phyloP scores from a whole-genome alignment of 2,113 vertebrate species.

The Mormyrus lacerda region DNA sequence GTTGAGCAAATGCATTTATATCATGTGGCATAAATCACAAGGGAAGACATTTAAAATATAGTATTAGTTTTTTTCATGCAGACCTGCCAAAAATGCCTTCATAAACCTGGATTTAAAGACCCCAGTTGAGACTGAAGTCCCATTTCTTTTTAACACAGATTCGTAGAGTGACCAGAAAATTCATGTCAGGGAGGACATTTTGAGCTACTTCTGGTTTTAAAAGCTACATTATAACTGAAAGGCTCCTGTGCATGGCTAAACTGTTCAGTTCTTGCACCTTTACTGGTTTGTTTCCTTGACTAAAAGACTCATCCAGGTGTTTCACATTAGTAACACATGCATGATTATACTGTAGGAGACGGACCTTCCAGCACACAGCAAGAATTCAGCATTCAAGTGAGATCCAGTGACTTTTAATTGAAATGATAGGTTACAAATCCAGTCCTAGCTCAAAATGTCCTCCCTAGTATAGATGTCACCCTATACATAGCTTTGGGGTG shows the following conservation, averaged over 20 bases:
- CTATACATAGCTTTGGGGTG: neutral
- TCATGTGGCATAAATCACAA: neutral
- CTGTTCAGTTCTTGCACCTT: neutral
- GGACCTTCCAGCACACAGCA: neutral
- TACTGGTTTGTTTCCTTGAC: neutral
- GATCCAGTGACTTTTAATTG: neutral
- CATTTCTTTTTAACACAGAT: neutral
- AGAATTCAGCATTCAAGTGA: neutral
- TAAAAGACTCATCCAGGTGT: neutral
- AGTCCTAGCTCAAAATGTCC: neutral
- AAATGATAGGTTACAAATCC: neutral
- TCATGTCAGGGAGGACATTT: neutral
- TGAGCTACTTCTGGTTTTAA: neutral
- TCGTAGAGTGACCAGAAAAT: neutral
- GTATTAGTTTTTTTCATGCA: neutral
- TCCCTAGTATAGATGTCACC: neutral
- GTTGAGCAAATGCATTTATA: neutral
- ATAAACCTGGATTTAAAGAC: neutral
- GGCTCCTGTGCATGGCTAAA: neutral
- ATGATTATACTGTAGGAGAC: neutral
- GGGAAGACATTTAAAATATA: neutral
- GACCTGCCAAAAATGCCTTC: neutral
- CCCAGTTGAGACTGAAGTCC: neutral
- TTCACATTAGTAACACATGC: neutral
- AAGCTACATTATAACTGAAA: neutral